Conservation (phyloP, 2,888 invertebrate species). For the Scaptomyza cyrtandrae region DNA sequence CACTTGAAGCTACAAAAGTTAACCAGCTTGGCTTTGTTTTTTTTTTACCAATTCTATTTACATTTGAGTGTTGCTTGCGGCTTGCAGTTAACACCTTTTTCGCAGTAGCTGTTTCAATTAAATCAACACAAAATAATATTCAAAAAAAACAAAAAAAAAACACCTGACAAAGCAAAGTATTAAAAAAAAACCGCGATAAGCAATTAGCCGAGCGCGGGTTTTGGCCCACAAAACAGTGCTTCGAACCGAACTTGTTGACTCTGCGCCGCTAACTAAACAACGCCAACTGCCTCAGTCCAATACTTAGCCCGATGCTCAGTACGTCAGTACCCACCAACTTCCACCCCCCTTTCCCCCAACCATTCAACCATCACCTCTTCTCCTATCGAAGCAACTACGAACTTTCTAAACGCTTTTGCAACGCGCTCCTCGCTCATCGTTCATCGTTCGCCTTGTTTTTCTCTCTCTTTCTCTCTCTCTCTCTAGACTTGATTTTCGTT, state of each 20-base stretch:
- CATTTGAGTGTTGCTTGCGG: conserved; percentile 34
- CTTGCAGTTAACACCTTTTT: conserved; percentile 11
- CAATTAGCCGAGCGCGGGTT: conserved; percentile 47
- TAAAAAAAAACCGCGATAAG: conserved; percentile 44
- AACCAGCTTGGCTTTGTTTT: not conserved
- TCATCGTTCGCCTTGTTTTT: not conserved
- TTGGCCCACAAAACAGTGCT: conserved; percentile 18
- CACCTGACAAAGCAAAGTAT: not conserved
- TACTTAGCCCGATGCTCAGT: conserved; percentile 23
- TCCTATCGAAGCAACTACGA: conserved; percentile 30
- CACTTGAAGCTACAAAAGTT: conserved; percentile 22
- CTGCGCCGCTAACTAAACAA: conserved; percentile 74
- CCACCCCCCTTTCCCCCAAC: not conserved
- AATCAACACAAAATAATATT: not conserved
- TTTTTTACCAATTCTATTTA: conserved; percentile 46
- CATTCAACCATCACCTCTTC: not conserved
- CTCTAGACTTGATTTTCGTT: conserved; percentile 26
- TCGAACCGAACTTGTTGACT: conserved; percentile 74
- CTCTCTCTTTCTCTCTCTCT: conserved; percentile 31
- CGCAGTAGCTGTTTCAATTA: not conserved
- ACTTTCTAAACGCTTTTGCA: conserved; percentile 60
- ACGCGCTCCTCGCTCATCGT: conserved; percentile 36
- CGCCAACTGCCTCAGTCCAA: conserved; percentile 37
- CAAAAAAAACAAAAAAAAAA: conserved; percentile 12
- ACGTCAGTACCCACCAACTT: not conserved